These are phyloP conservation scores for Agrochola circellaris DNA, from an alignment of 2,888 invertebrate species.

Conservation along the genomic window DNA sequence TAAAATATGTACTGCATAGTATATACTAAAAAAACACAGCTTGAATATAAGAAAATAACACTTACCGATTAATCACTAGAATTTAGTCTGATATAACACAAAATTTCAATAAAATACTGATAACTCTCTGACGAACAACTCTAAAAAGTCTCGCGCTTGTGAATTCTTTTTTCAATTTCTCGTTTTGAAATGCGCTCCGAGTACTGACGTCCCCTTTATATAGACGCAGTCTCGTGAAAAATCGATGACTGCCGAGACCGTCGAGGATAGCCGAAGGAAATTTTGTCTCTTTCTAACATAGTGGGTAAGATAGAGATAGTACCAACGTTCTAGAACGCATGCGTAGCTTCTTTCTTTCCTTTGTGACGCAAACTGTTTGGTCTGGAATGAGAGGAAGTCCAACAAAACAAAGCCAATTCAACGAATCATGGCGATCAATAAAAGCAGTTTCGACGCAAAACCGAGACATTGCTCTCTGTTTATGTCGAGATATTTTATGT, in stretches of 20 bases:
- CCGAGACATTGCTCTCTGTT: slow-evolving; percentile 6
- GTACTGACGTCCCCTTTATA: slow-evolving; percentile 69
- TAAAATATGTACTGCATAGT: neutral
- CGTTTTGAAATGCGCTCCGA: slow-evolving; percentile 71
- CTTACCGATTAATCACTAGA: slow-evolving; percentile 76
- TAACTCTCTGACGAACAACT: slow-evolving; percentile 70
- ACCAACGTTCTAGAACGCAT: slow-evolving; percentile 75
- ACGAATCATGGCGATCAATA: slow-evolving; percentile 65
- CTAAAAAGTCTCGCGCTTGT: slow-evolving; percentile 70
- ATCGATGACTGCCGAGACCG: slow-evolving; percentile 57
- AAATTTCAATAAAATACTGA: slow-evolving; percentile 66
- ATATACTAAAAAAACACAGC: neutral
- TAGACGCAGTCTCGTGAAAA: slow-evolving; percentile 66
- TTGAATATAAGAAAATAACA: slow-evolving; percentile 35
- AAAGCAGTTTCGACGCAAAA: slow-evolving; percentile 40
- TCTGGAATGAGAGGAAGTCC: slow-evolving; percentile 60
- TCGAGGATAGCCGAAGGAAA: slow-evolving; percentile 69
- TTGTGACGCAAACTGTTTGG: slow-evolving; percentile 73
- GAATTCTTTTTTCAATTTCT: slow-evolving; percentile 73
- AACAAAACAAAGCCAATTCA: slow-evolving; percentile 65
- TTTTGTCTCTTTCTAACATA: slow-evolving; percentile 65
- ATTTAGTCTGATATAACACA: slow-evolving; percentile 70
- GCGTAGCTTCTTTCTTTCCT: slow-evolving; percentile 70
- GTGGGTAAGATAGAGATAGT: slow-evolving; percentile 58
- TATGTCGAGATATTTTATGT: neutral